Base-by-base conservation (phyloP, 2,888 invertebrate species). In the Stenurella melanura region DNA sequence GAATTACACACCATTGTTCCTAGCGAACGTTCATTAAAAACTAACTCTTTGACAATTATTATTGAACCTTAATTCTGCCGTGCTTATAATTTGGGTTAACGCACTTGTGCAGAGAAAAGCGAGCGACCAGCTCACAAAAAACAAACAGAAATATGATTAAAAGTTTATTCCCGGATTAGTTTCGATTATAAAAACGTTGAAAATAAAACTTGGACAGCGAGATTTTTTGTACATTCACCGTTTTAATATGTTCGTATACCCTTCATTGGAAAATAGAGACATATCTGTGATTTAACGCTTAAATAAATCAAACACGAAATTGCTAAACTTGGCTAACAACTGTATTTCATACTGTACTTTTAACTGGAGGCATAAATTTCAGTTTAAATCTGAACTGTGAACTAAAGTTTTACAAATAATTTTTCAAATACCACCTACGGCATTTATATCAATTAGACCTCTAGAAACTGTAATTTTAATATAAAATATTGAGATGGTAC, bases 251-350 rank as follows among this genome's bases (percentile, higher is more conserved):
- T 6, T 50, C 50, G 1, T 50, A n/a, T 50, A 15, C 50, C n/a
- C n/a, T 6, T 50, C 50, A 50, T n/a, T 50, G 50, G 50, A 50
- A 50, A 50, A 50, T 50, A n/a, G 50, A 50, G n/a, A 50, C 50
- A n/a, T 50, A n/a, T 50, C 50, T n/a, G 50, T 50, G n/a, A 50
- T 50, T 50, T n/a, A 50, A 50, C 6, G 50, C 50, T n/a, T 50
- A n/a, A 50, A 15, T 50, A 50, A 50, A 50, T 50, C n/a, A 50
- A 50, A 50, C n/a, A 50, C n/a, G 50, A n/a, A 42, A 50, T 50
- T n/a, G 50, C 50, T 50, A 50, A 50, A 50, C n/a, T n/a, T 50
- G 2, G n/a, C 50, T 50, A n/a, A 15, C 50, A 15, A 15, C 6
- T 50, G 50, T 50, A n/a, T 0, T n/a, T n/a, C 50, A 50, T 1